Evolutionary conservation across 2,113 vertebrate species (phyloP), one percentile per base, ranked within the genome.

Genomic region (Syngnathus typhle): DNA sequence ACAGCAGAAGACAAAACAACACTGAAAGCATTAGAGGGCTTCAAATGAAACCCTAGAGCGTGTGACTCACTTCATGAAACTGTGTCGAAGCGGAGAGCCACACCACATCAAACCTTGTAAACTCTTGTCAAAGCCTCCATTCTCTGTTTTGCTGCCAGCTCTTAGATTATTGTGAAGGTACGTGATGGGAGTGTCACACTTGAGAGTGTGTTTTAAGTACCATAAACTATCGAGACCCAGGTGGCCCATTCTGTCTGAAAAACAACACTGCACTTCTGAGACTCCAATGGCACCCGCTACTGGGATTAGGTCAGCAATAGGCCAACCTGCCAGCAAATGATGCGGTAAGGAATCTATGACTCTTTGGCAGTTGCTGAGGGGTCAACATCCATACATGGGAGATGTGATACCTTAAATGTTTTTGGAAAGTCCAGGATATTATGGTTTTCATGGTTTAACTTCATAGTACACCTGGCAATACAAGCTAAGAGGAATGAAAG

Each of bases 171-270:
- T 78, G 81, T 78, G 82, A 82, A 83, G 79, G 77, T 87, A 82
- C 86, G 81, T 81, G 81, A 73, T 79, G 79, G 72, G 83, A 84
- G 84, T 69, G 81, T 84, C 84, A 85, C 81, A 84, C 78, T 86
- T 74, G 76, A 83, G 78, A 82, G 76, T 69, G 69, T 79, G 77
- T 82, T 86, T 86, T 87, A 82, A 85, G 82, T 77, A 75, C 82
- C 81, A 80, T 85, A 86, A 83, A 87, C 75, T 82, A 85, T 73
- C 52, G 75, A 84, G 83, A 85, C 85, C 82, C 85, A 86, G 81
- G 84, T 88, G 84, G 85, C 82, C 84, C 74, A 73, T 87, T 79
- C 64, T 66, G 60, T 66, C 68, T 80, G 77, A 80, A 81, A 85
- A 87, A 79, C 85, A 82, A 71, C 77, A 82, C 76, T 75, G 72